Conservation (phyloP, 1,140 invertebrate species). For the Trichomalopsis sarcophagae region DNA sequence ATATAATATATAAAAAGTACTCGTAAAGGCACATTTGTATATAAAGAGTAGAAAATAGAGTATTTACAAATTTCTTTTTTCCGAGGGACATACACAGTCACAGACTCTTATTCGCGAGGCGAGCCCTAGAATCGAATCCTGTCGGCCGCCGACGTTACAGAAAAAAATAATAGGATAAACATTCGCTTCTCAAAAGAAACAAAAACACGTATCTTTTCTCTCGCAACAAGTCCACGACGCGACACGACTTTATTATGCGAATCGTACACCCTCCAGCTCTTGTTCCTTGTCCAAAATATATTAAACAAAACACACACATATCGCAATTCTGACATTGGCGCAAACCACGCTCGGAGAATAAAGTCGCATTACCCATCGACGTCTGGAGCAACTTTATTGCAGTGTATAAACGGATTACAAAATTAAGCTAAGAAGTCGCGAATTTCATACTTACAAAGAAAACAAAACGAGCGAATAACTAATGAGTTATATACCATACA, state of each 20-base stretch:
- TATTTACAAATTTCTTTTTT: conserved; percentile 65
- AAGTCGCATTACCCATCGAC: conserved; percentile 53
- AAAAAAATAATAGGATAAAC: conserved; percentile 16
- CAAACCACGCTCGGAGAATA: conserved; percentile 61
- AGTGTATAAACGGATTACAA: conserved; percentile 13
- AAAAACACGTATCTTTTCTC: conserved; percentile 53
- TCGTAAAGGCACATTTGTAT: conserved; percentile 56
- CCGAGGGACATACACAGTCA: conserved; percentile 16
- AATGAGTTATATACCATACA: conserved; percentile 51
- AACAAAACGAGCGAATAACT: neutral
- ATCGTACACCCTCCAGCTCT: conserved; percentile 39
- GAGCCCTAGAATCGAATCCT: conserved; percentile 37
- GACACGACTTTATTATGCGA: conserved; percentile 57
- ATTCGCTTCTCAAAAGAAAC: conserved; percentile 40
- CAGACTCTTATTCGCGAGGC: conserved; percentile 31
- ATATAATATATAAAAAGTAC: conserved; percentile 65
- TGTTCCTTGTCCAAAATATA: conserved; percentile 17
- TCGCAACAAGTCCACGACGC: conserved; percentile 62
- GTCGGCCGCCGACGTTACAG: conserved; percentile 36
- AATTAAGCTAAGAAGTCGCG: conserved; percentile 20
- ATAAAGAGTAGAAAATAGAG: conserved; percentile 62
- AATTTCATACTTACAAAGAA: conserved; percentile 40
- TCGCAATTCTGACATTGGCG: conserved; percentile 56
- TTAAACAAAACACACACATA: conserved; percentile 46
- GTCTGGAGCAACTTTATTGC: conserved; percentile 25